Evolutionary conservation across 2,888 invertebrate genomes (phyloP), one percentile per base, ranked within the genome.

Genomic region (Diplolepis rosae): DNA sequence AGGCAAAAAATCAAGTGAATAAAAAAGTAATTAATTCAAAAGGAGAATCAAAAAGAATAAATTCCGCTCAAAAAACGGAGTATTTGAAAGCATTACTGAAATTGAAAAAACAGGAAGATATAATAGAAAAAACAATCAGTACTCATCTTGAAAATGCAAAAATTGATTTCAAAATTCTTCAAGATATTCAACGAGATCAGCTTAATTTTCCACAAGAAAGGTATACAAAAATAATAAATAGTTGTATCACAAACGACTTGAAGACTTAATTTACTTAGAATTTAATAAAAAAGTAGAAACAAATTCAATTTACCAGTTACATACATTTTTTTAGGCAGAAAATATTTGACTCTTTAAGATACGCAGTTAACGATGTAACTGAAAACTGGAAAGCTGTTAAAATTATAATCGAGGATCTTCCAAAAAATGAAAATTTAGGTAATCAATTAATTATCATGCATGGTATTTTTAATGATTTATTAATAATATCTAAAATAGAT

Each of bases 31-130:
- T 9, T n/a, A n/a, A 2, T 9, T 24, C 15, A 22, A 56, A 28
- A 51, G 27, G 45, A 71, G 52, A 68, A 76, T 75, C 76, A 2
- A 61, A 7, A 39, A 61, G 39, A 61, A 3, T 27, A 42, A 61
- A n/a, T 32, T 74, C 74, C 4, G 68, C 74, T 9, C 76, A 80
- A 61, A 82, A 72, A 61, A 65, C 73, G n/a, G 79, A 81, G 5
- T 82, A 73, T 32, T 54, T 79, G 4, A 82, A 82, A 66, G 77
- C 81, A 2, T 75, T 85, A 28, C 70, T 84, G 2, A 84, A 80
- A 68, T 69, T 88, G 22, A 88, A 84, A 66, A 83, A 85, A 28
- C 84, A 88, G 54, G 87, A 87, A 69, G 70, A 78, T 32, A 73
- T 82, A 48, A 80, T 87, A 28, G 85, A 86, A 32, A 87, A 83